Evolutionary conservation across 2,797 vertebrate species (phyloP), one percentile per base, ranked within the genome.

Genomic region (Percopsis omiscomaycus): DNA sequence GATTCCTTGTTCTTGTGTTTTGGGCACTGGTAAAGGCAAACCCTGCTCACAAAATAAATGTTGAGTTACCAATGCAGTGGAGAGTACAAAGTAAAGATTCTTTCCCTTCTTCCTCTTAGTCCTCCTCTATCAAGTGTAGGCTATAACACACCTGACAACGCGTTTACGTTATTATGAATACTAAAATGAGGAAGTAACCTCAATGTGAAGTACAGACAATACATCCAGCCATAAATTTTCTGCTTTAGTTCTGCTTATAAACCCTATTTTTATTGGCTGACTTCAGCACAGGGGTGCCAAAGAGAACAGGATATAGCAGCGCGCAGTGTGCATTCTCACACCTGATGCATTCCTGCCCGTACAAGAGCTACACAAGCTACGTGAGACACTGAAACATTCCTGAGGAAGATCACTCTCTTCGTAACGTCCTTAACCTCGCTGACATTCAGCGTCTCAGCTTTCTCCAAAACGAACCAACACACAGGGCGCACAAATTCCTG

Each of bases 381-480:
- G 10, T 58, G 73, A 80, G 64, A 75, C 55, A 56, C 65, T 32
- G 61, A 66, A 64, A 72, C 73, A 82, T 86, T 88, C 85, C 69
- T 79, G 46, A 55, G 27, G 29, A 16, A 54, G 68, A 77, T 80
- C 71, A 37, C 67, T 59, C 67, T 82, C 80, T 65, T 75, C 75
- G 59, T 44, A 42, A 51, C 27, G 58, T 75, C 80, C 68, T 82
- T 71, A 82, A 81, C 75, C 78, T 54, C 59, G 2, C 53, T 66
- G 75, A 79, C 78, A 77, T 68, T 5, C 63, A 75, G 59, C 52
- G 66, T 67, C 79, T 88, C 78, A 29, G 28, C 71, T 84, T 86
- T 71, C 87, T 77, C 73, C 61, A 61, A 70, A 60, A 74, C 66
- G 62, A 86, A 66, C 61, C 60, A 61, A 44, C 61, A 48, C 16